Evolutionary conservation across 1,140 invertebrate species (phyloP).

Genomic region (Nomia melanderi): DNA sequence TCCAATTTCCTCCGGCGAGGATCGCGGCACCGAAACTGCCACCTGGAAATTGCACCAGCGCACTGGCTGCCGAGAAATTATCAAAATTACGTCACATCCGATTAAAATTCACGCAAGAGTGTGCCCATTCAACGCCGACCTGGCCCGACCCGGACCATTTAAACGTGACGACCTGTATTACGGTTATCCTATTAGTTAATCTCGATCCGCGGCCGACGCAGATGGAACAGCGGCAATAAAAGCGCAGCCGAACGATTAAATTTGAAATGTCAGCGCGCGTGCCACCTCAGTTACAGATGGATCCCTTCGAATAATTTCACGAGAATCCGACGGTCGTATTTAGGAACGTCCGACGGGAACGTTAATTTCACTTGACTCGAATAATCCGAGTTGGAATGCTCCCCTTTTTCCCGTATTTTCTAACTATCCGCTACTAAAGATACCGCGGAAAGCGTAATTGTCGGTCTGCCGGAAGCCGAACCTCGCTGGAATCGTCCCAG

Average conservation of each 20-base stretch:
- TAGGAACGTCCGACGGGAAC: not conserved
- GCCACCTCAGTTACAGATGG: not conserved
- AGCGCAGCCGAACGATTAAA: conserved; percentile 7
- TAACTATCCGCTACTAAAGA: too few species aligned
- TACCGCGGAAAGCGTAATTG: too few species aligned
- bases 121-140: not conserved
- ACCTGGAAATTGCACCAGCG: too few species aligned
- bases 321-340: conserved; percentile 6
- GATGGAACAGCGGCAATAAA: not conserved
- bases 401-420: too few species aligned
- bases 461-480: too few species aligned
- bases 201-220: not conserved
- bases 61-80: not conserved
- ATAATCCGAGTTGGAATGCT: not conserved
- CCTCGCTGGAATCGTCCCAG: too few species aligned
- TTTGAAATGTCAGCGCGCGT: conserved; percentile 14
- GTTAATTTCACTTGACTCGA: not conserved
- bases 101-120: conserved; percentile 5
- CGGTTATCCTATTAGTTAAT: conserved; percentile 23
- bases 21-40: too few species aligned
- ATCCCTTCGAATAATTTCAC: conserved; percentile 28
- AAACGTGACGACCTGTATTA: conserved; percentile 11
- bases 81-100: not conserved
- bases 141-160: not conserved
- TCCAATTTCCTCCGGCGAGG: not conserved